Conservation (phyloP, 1,140 invertebrate species). For the Anoplophora glabripennis region DNA sequence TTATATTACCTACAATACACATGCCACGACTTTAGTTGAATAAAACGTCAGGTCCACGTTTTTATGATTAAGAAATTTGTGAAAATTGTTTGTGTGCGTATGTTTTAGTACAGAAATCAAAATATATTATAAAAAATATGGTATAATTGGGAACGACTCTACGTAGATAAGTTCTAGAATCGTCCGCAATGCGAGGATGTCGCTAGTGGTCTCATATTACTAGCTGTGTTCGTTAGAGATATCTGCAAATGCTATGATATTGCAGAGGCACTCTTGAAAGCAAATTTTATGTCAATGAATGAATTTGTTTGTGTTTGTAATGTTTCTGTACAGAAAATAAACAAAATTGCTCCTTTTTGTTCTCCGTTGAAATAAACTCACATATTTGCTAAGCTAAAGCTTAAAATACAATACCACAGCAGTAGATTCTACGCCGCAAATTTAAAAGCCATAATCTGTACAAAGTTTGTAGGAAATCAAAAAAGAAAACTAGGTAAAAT, state of each 20-base stretch:
- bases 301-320: too few relatives aligned
- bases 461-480: too few relatives aligned
- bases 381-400: too few relatives aligned
- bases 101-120: conserved; percentile 50
- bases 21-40: conserved; percentile 6
- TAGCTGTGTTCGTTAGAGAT: conserved; percentile 49
- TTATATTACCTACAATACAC: too few relatives aligned
- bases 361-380: too few relatives aligned
- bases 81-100: conserved; percentile 44
- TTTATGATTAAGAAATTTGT: conserved; percentile 18
- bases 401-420: too few relatives aligned
- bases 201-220: conserved; percentile 46
- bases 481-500: not conserved
- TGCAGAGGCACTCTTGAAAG: not conserved
- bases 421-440: too few relatives aligned
- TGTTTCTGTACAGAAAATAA: too few relatives aligned
- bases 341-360: too few relatives aligned
- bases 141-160: conserved; percentile 44
- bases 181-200: conserved; percentile 45
- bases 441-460: too few relatives aligned
- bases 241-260: conserved; percentile 34
- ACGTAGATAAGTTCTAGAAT: conserved; percentile 46
- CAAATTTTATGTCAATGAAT: too few relatives aligned
- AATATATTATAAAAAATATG: conserved; percentile 43
- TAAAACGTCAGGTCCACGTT: conserved; percentile 17